Conservation (phyloP, 2,113 vertebrate genomes). For the Panthera uncia region DNA sequence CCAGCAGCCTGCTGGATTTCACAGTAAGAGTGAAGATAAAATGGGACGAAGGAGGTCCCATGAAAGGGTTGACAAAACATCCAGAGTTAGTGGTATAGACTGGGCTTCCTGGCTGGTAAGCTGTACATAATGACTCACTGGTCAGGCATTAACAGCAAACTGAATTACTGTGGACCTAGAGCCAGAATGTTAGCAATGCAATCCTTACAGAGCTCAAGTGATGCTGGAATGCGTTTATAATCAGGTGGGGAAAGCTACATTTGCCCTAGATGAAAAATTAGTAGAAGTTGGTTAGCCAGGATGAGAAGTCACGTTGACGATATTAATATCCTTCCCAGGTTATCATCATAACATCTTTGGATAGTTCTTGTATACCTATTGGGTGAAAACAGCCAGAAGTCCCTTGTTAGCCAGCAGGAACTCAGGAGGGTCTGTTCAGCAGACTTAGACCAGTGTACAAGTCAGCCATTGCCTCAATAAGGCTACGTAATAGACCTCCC, state of each 20-base stretch:
- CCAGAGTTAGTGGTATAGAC: neutral
- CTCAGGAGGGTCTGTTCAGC: neutral
- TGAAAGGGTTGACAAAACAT: neutral
- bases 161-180: neutral
- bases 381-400: neutral
- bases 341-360: neutral
- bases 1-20: neutral
- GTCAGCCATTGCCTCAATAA: neutral
- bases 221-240: neutral
- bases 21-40: neutral
- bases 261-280: constrained; percentile 19
- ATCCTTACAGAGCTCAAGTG: neutral
- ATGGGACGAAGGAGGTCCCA: neutral
- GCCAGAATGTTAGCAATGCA: neutral
- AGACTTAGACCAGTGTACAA: neutral
- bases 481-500: neutral
- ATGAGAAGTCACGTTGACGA: neutral
- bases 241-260: neutral
- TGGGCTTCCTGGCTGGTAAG: neutral
- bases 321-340: neutral
- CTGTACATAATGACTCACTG: neutral
- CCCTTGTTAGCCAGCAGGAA: neutral
- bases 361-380: neutral
- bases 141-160: neutral
- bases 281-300: neutral